Evolutionary conservation across 2,888 invertebrate genomes (phyloP).

Genomic region (Ichneumoninae sp.): DNA sequence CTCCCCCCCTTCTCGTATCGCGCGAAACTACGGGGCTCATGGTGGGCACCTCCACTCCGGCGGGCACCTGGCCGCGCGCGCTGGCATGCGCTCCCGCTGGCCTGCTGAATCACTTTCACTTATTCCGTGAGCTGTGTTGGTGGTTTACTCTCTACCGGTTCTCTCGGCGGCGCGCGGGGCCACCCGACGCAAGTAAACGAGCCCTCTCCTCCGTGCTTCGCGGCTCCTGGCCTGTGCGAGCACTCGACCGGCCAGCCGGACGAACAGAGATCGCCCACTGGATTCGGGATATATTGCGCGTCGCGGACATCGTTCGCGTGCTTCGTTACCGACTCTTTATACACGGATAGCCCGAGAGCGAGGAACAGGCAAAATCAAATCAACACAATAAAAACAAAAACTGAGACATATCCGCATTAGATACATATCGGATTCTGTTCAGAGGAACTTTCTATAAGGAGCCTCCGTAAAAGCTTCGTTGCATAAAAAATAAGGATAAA

Average conservation of each 20-base stretch:
- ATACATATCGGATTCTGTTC: no score
- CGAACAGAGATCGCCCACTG: slow-evolving; percentile 1
- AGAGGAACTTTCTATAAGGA: no score
- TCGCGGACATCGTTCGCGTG: background rate
- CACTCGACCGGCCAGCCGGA: background rate
- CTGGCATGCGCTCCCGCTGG: slow-evolving; percentile 66
- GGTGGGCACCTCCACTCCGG: slow-evolving; percentile 71
- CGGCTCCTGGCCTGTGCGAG: background rate
- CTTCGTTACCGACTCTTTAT: background rate
- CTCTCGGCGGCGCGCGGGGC: slow-evolving; percentile 43
- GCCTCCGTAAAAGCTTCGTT: no score
- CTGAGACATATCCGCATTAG: no score
- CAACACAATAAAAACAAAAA: no score
- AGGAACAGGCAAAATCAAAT: no score
- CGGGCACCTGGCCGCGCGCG: slow-evolving; percentile 78
- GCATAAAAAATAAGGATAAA: no score
- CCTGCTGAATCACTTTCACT: slow-evolving; percentile 81
- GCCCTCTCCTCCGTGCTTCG: background rate
- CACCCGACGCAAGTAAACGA: slow-evolving; percentile 9
- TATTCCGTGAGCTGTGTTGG: slow-evolving; percentile 81
- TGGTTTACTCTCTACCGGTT: slow-evolving; percentile 69
- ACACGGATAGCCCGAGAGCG: no score
- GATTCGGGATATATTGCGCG: slow-evolving; percentile 6
- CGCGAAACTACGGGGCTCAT: slow-evolving; percentile 53
- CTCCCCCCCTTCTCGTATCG: slow-evolving; percentile 68